Evolutionary conservation across 2,888 invertebrate genomes (phyloP).

Genomic region (Drosophila kuntzei): DNA sequence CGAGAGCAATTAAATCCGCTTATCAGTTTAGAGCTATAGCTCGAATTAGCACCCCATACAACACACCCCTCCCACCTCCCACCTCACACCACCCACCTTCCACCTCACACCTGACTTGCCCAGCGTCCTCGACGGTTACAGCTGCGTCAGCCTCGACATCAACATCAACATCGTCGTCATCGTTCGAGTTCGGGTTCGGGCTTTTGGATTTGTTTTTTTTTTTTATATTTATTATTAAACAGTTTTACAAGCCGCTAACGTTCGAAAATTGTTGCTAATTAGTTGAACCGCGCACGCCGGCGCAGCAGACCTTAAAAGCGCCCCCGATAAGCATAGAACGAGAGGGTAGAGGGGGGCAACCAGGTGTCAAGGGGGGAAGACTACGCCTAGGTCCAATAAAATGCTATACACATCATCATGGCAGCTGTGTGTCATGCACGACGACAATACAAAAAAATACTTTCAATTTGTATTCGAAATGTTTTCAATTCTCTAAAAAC

Average conservation of each 20-base stretch:
- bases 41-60: conserved; percentile 65
- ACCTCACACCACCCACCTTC: neutral
- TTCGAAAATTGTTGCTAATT: conserved; percentile 78
- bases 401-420: conserved; percentile 22
- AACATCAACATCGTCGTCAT: conserved; percentile 45
- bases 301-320: conserved; percentile 76
- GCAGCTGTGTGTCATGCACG: conserved; percentile 47
- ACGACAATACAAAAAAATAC: conserved; percentile 12
- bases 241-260: conserved; percentile 80
- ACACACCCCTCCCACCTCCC: neutral
- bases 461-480: conserved; percentile 8
- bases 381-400: conserved; percentile 41
- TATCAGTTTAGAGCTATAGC: conserved; percentile 70
- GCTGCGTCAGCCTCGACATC: conserved; percentile 21
- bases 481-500: neutral
- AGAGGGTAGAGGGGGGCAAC: neutral
- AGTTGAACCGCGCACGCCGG: conserved; percentile 75
- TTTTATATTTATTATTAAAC: conserved; percentile 65
- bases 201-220: conserved; percentile 25
- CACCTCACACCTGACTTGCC: conserved; percentile 12
- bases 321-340: conserved; percentile 30
- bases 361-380: conserved; percentile 18
- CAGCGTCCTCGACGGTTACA: conserved; percentile 57
- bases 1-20: conserved; percentile 73
- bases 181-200: conserved; percentile 22